Base-by-base conservation (phyloP, 1,140 invertebrate genomes). In the Nephila pilipes region DNA sequence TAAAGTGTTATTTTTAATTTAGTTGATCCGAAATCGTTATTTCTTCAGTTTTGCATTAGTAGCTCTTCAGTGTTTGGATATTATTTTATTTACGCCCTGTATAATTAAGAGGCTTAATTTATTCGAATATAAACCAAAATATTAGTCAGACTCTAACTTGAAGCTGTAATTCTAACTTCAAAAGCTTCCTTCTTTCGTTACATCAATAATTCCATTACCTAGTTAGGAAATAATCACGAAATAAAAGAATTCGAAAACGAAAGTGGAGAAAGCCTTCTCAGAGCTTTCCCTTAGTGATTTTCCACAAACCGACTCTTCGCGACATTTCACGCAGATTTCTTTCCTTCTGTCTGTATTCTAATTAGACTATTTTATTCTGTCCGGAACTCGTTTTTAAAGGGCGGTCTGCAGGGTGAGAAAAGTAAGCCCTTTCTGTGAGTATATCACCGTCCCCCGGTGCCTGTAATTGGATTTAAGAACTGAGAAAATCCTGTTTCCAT, bases 331-430 rank as follows among this genome's bases (percentile, higher is more conserved):
- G 18, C 25, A 25, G 57, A 0, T n/a, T 65, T 65, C 25, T 65
- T 65, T 65, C 22, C 25, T 25, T 0, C 25, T 10, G 25, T 65
- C 25, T 65, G 60, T 22, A 22, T 25, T 75, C 65, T 75, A 75
- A 75, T 75, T 75, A 32, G 65, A 75, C 65, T 75, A 16, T 32
- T 75, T 75, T 75, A 75, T 75, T 75, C 65, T 29, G 2, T 16
- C 65, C 14, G 16, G 29, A 75, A 32, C 65, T 36, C 65, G 29
- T 75, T 32, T 29, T 29, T 4, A 29, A 65, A 3, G 29, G 22
- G 22, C 8, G 22, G 22, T 63, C n/a, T 6, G 60, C 3, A 2
- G 22, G 60, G 22, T 69, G 29, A 32, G 65, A 29, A 36, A 75
- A 32, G 29, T 32, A 32, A 32, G 18, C 16, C 4, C 18, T 4